Evolutionary conservation across 2,888 invertebrate species (phyloP).

Genomic region (Erebia epiphron): DNA sequence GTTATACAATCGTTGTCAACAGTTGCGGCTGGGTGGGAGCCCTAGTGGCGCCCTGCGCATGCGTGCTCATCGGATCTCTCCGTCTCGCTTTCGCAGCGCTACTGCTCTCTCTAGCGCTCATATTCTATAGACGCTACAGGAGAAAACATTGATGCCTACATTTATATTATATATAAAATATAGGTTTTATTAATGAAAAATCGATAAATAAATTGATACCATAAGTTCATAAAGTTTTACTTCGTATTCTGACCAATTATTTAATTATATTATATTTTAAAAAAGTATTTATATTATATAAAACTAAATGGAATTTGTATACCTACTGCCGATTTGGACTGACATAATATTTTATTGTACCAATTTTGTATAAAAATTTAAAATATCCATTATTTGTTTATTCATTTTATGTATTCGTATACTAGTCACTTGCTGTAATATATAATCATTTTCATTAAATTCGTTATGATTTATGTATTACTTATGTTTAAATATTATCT

Average conservation of each 20-base stretch:
- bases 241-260: background rate
- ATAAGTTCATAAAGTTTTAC: background rate
- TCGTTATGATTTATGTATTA: background rate
- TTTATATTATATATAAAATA: constrained; percentile 8
- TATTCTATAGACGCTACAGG: constrained; percentile 50
- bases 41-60: constrained; percentile 61
- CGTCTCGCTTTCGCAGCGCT: constrained; percentile 69
- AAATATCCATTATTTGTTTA: background rate
- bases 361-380: background rate
- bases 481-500: background rate
- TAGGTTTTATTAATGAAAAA: constrained; percentile 16
- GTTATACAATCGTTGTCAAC: constrained; percentile 40
- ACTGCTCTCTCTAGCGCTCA: constrained; percentile 63
- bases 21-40: constrained; percentile 62
- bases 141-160: constrained; percentile 31
- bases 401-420: background rate
- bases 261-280: too few relatives aligned
- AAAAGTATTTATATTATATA: too few relatives aligned
- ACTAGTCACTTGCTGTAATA: constrained; percentile 12
- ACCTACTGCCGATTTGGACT: constrained; percentile 62
- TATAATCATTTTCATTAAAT: constrained; percentile 4
- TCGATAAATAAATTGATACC: background rate
- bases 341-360: constrained; percentile 34
- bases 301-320: constrained; percentile 17
- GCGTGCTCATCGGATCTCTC: constrained; percentile 65